Conservation (phyloP, 2,888 invertebrate species). For the Eueremaeus valkanovi region DNA sequence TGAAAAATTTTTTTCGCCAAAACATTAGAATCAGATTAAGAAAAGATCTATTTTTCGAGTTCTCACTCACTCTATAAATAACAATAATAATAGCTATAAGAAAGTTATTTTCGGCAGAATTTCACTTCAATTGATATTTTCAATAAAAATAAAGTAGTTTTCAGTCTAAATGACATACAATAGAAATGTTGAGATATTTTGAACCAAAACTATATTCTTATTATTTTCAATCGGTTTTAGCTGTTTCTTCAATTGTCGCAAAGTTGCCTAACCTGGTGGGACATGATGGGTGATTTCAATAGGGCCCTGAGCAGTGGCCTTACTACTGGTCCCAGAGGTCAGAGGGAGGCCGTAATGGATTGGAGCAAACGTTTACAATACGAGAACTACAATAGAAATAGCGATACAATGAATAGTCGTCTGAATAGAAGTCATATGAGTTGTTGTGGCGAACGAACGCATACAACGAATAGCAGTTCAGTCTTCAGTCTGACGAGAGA, state of each 20-base stretch:
- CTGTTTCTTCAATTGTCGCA: neutral
- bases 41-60: too few species aligned
- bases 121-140: too few species aligned
- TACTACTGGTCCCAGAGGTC: constrained; percentile 2
- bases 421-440: neutral
- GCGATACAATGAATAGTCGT: constrained; percentile 1
- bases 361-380: neutral
- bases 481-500: neutral
- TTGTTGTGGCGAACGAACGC: neutral
- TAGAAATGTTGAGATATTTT: neutral
- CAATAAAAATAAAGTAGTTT: neutral
- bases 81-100: too few species aligned
- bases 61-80: too few species aligned
- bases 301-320: neutral
- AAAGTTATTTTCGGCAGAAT: too few species aligned
- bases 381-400: constrained; percentile 11
- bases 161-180: neutral
- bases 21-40: too few species aligned
- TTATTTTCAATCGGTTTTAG: neutral
- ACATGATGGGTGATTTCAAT: neutral
- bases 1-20: too few species aligned
- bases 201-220: neutral
- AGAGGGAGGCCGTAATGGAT: constrained; percentile 3
- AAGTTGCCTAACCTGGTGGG: neutral
- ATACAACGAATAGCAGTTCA: neutral